Percentiles rank a stretch among this genome's conserved stretches.
Conservation (phyloP, 2,888 invertebrate species). For the Amiota mariae region DNA sequence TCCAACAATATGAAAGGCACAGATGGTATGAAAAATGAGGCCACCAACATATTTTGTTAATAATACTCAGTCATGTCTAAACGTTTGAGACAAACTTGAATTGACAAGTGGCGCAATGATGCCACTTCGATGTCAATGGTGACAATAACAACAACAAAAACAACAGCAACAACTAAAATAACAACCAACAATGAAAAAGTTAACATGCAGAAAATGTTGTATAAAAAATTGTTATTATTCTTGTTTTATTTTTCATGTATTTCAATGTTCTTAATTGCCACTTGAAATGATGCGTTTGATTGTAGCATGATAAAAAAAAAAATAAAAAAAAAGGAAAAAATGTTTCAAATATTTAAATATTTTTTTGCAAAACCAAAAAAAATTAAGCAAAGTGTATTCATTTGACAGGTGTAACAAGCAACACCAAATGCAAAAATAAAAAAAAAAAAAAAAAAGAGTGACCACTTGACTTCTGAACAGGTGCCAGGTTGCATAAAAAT, state of each 20-base stretch:
- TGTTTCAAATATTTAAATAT: too few species aligned
- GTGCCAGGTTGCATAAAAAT: neutral
- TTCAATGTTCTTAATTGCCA: neutral
- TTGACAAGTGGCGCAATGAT: constrained; percentile 25
- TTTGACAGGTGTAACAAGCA: neutral
- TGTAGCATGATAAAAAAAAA: neutral
- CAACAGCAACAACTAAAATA: constrained; percentile 49
- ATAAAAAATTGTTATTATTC: too few species aligned
- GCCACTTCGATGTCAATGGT: constrained; percentile 22
- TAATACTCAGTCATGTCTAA: neutral
- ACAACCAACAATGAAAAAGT: neutral
- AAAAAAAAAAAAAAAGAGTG: neutral
- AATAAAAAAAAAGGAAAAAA: neutral
- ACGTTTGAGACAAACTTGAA: constrained; percentile 17
- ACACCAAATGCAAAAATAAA: neutral
- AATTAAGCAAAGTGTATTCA: neutral
- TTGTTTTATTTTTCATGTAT: too few species aligned
- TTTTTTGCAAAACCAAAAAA: neutral
- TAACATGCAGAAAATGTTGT: neutral
- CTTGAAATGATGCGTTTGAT: neutral
- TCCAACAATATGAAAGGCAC: neutral
- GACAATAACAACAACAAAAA: constrained; percentile 26
- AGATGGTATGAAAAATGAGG: constrained; percentile 26
- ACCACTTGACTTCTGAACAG: neutral
- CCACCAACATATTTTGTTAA: constrained; percentile 39